Conservation (phyloP, 2,797 vertebrate species). For the Pampus argenteus region DNA sequence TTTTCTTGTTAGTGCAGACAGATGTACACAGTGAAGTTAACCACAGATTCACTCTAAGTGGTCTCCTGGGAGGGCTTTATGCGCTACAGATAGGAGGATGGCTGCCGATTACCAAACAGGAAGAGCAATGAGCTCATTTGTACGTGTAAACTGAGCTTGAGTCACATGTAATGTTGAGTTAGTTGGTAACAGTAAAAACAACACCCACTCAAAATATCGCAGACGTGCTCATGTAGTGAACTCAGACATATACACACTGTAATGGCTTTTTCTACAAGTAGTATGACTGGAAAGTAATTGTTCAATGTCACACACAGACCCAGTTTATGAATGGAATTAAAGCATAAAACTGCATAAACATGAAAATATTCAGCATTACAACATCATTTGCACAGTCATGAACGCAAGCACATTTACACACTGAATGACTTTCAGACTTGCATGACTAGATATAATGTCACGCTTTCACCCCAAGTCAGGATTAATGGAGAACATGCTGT, state of each 20-base stretch:
- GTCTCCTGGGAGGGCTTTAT: constrained; percentile 32
- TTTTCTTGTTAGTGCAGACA: constrained; percentile 23
- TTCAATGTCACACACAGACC: neutral
- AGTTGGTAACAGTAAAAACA: constrained; percentile 1
- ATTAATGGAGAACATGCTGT: constrained; percentile 5
- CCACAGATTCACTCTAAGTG: constrained; percentile 15
- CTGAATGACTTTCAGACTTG: neutral
- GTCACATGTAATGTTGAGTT: constrained; percentile 40
- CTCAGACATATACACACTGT: neutral
- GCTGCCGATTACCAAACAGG: constrained; percentile 24
- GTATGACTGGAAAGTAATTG: neutral
- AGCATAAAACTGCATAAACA: neutral
- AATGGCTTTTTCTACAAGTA: neutral
- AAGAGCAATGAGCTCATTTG: constrained; percentile 45
- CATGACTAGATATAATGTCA: neutral
- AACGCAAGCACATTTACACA: neutral
- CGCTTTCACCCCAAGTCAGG: neutral
- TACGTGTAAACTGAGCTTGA: constrained; percentile 31
- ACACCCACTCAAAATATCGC: neutral
- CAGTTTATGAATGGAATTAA: neutral
- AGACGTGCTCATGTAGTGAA: neutral
- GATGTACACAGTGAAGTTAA: constrained; percentile 16
- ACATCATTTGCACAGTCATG: neutral
- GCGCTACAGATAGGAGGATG: constrained; percentile 19
- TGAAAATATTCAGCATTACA: neutral